These are phyloP conservation scores for Mycteria americana DNA, from an alignment of 2,797 vertebrate genomes.

Conservation along the genomic window DNA sequence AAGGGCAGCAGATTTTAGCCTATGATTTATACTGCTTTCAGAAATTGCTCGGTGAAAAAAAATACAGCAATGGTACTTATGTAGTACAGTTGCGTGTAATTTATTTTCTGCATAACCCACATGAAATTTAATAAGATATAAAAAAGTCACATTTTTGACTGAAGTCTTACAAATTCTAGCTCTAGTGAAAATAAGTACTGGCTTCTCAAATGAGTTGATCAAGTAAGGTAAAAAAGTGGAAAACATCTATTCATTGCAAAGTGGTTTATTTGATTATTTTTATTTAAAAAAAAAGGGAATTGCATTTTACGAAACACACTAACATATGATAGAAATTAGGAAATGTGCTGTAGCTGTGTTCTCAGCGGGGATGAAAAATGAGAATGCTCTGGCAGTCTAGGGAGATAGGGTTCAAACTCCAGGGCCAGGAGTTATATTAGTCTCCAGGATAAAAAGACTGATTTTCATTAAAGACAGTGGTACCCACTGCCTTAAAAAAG, in stretches of 20 bases:
- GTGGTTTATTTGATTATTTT: constrained; percentile 16
- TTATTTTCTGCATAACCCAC: constrained; percentile 69
- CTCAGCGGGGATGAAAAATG: constrained; percentile 39
- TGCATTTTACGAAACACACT: neutral
- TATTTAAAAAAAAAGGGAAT: neutral
- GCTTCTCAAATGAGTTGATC: constrained; percentile 10
- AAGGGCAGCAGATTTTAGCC: constrained; percentile 63
- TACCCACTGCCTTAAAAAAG: neutral
- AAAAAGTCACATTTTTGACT: constrained; percentile 67
- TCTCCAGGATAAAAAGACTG: neutral
- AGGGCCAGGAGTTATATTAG: neutral
- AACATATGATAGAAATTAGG: constrained; percentile 19
- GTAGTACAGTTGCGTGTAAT: constrained; percentile 49
- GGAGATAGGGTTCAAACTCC: constrained; percentile 15
- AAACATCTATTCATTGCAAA: neutral
- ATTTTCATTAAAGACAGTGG: neutral
- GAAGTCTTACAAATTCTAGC: constrained; percentile 46
- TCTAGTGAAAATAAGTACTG: constrained; percentile 36
- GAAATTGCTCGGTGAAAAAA: constrained; percentile 50
- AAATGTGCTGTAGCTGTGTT: constrained; percentile 34
- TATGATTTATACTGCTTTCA: constrained; percentile 62
- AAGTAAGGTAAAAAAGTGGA: neutral
- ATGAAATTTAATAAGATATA: constrained; percentile 71
- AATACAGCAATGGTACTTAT: constrained; percentile 43
- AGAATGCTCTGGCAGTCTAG: constrained; percentile 14